phyloP scores from a whole-genome alignment of 2,888 invertebrate genomes.

The Smittia sp. region DNA sequence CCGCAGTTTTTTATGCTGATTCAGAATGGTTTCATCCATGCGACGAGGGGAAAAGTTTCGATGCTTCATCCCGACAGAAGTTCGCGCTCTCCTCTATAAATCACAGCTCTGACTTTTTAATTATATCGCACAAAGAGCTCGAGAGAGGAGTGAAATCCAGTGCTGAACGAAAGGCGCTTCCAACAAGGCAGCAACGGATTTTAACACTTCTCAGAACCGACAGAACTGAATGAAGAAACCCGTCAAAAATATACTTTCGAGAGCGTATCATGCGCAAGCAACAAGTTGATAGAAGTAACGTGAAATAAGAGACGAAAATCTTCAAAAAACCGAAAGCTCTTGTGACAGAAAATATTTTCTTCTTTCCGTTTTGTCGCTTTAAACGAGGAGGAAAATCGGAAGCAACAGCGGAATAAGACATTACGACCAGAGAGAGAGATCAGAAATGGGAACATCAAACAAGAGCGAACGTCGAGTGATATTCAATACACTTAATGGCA shows the following conservation, averaged over 20 bases:
- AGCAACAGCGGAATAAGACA: slow-evolving; percentile 30
- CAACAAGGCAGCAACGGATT: slow-evolving; percentile 31
- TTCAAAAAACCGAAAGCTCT: slow-evolving; percentile 32
- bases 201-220: slow-evolving; percentile 28
- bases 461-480: slow-evolving; percentile 9
- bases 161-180: neutral
- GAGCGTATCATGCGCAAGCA: slow-evolving; percentile 36
- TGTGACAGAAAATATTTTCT: slow-evolving; percentile 36
- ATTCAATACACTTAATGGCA: slow-evolving; percentile 36
- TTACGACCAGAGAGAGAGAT: slow-evolving; percentile 10
- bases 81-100: slow-evolving; percentile 21
- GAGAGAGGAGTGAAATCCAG: neutral
- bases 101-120: slow-evolving; percentile 39
- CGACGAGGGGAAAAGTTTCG: slow-evolving; percentile 2
- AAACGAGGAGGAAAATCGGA: slow-evolving; percentile 13
- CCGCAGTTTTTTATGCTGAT: slow-evolving; percentile 25
- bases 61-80: neutral
- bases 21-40: slow-evolving; percentile 5
- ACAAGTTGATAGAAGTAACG: slow-evolving; percentile 37
- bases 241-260: slow-evolving; percentile 28
- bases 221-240: slow-evolving; percentile 20
- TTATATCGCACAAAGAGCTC: slow-evolving; percentile 29
- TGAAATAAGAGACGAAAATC: slow-evolving; percentile 37
- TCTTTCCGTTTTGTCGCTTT: slow-evolving; percentile 1
- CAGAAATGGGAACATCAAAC: slow-evolving; percentile 39